A percentile compares a stretch with the other conserved stretches of the same genome.
Conservation (phyloP, 2,797 vertebrate species). For the Sebastes vulpes region DNA sequence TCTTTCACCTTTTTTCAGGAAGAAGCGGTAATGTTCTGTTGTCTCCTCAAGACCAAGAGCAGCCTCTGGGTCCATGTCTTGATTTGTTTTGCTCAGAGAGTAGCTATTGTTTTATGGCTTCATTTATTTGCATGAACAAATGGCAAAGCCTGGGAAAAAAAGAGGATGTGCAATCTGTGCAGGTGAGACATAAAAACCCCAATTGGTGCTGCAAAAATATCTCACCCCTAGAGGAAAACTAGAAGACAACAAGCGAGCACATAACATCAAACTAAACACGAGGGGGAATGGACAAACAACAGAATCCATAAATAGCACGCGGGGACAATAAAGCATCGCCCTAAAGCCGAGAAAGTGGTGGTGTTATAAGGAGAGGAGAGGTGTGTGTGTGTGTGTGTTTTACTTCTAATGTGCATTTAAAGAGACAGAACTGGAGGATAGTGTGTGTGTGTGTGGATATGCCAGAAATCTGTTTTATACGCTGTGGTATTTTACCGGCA, state of each 20-base stretch:
- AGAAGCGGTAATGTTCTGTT: neutral
- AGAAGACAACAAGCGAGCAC: neutral
- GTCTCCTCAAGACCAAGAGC: neutral
- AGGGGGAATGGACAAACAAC: slow-evolving; percentile 13
- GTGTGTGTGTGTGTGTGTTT: neutral
- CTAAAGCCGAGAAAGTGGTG: neutral
- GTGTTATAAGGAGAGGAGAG: neutral
- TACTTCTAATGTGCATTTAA: neutral
- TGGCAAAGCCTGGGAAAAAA: slow-evolving; percentile 10
- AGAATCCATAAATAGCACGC: slow-evolving; percentile 20
- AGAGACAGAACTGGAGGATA: neutral
- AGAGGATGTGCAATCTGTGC: slow-evolving; percentile 11
- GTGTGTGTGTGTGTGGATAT: neutral
- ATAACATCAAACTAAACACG: slow-evolving; percentile 20
- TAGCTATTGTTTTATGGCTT: slow-evolving; percentile 21
- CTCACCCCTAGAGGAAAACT: slow-evolving; percentile 14
- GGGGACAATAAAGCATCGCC: slow-evolving; percentile 18
- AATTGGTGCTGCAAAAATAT: slow-evolving; percentile 19
- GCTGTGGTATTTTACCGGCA: neutral
- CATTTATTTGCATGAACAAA: slow-evolving; percentile 24
- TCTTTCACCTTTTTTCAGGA: neutral
- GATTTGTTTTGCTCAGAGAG: slow-evolving; percentile 8
- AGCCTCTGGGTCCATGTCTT: slow-evolving; percentile 6
- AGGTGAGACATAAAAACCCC: slow-evolving; percentile 18
- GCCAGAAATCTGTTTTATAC: neutral